Evolutionary conservation across 2,888 invertebrate genomes (phyloP), one percentile per base, ranked within the genome.

Genomic region (Linnaemya vulpina): DNA sequence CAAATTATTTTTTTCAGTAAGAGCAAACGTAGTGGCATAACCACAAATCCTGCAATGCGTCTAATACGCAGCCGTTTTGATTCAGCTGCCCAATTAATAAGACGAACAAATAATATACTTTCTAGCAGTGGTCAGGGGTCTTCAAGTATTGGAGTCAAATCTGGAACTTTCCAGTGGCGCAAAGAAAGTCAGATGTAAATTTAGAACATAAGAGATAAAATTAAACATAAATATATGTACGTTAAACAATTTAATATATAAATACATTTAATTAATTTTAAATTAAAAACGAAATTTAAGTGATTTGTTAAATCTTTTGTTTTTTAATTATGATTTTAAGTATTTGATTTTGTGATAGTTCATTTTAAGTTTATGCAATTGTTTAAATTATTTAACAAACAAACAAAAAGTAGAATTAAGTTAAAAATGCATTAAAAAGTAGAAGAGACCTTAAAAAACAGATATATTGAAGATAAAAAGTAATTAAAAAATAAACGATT

Each of bases 31-130:
- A 97, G 97, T 89, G 97, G 97, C 1, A 96, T 97, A 82, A 97
- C 97, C 30, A 96, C 96, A 3, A 97, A 97, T 90, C 97, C 97
- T 15, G 97, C 97, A 76, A 95, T 97, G 94, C 94, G 97, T 88
- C 94, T 97, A 84, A 96, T 97, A 87, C 92, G 93, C 73, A 93
- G 92, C 77, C 92, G 93, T 68, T 92, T 93, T 80, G 93, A 93
- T 89, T 93, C 93, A 68, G 93, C 93, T 20, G 93, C 93, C n/a
- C 92, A 93, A 81, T 88, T 93, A 7, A 92, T 93, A 78, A 89
- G 93, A 25, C 90, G 92, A 86, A 93, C 93, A 73, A 93, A 93
- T 87, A 93, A 93, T 80, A 92, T 92, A 87, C 88, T 92, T 51
- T 91, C 91, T 46, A 92, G 91, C 75, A 92, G 89, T 84, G 92